Conservation (phyloP, 2,113 vertebrate genomes). For the Probosciger aterrimus region DNA sequence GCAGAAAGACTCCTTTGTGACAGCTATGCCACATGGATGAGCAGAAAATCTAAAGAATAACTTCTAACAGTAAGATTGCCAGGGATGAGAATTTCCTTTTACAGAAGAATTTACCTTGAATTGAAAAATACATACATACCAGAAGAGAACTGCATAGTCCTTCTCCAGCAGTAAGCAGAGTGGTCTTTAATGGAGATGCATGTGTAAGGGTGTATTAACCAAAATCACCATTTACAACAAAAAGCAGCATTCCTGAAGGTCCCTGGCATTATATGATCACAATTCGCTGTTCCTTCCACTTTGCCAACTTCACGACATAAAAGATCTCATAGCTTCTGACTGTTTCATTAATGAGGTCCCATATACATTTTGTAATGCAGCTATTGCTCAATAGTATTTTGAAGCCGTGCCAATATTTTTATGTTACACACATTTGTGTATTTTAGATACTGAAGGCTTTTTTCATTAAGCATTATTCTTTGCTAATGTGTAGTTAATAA, state of each 20-base stretch:
- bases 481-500: constrained; percentile 39
- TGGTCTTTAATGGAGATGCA: background rate
- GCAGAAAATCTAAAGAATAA: background rate
- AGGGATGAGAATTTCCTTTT: background rate
- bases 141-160: background rate
- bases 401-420: constrained; percentile 2
- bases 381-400: background rate
- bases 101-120: background rate
- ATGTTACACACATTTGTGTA: background rate
- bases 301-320: background rate
- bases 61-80: background rate
- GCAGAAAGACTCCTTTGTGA: background rate
- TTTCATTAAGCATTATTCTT: constrained; percentile 43
- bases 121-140: background rate
- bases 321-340: background rate
- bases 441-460: constrained; percentile 24
- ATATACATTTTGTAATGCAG: background rate
- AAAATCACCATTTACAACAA: background rate
- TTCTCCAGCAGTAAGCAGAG: background rate
- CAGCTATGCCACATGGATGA: background rate
- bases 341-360: background rate
- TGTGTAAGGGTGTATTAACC: background rate
- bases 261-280: background rate
- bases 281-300: background rate
- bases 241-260: background rate